Percentiles rank a stretch among this genome's conserved stretches.
Evolutionary conservation across 2,797 vertebrate species (phyloP).

Genomic region (Carapus acus): DNA sequence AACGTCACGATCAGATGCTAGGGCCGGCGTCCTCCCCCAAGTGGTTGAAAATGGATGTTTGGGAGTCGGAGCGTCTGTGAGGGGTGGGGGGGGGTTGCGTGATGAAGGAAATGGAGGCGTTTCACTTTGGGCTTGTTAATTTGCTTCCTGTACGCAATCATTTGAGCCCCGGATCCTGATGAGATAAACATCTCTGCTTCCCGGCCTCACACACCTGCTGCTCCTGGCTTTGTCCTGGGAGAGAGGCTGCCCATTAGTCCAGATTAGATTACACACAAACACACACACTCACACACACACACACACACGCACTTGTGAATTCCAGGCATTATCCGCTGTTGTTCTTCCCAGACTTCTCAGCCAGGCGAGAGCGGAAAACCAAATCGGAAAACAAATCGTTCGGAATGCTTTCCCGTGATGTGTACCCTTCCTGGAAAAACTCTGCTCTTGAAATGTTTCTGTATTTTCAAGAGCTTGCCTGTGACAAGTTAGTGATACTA

Average conservation of each 20-base stretch:
- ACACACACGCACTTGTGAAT: constrained; percentile 25
- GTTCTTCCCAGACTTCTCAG: constrained; percentile 18
- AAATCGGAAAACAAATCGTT: no score
- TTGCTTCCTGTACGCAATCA: constrained; percentile 49
- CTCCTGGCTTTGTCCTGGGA: constrained; percentile 46
- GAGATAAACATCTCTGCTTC: constrained; percentile 44
- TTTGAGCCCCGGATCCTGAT: constrained; percentile 28
- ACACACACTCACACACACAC: constrained; percentile 9
- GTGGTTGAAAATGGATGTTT: no score
- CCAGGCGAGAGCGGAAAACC: not conserved
- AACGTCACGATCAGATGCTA: constrained; percentile 28
- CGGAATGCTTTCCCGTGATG: no score
- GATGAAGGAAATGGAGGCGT: constrained; percentile 8
- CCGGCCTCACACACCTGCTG: constrained; percentile 54
- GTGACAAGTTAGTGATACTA: no score
- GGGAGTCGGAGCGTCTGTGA: not conserved
- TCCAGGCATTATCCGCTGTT: constrained; percentile 44
- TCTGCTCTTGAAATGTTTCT: no score
- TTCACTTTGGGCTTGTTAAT: constrained; percentile 35
- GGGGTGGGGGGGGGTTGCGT: constrained; percentile 1
- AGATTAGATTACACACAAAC: constrained; percentile 52
- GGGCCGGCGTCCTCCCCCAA: constrained; percentile 27
- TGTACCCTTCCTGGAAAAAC: no score
- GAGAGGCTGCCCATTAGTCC: constrained; percentile 53
- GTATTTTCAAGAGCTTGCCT: not conserved